Evolutionary conservation across 2,888 invertebrate species (phyloP), one percentile per base, ranked within the genome.

Genomic region (Chrysolina oricalcia): DNA sequence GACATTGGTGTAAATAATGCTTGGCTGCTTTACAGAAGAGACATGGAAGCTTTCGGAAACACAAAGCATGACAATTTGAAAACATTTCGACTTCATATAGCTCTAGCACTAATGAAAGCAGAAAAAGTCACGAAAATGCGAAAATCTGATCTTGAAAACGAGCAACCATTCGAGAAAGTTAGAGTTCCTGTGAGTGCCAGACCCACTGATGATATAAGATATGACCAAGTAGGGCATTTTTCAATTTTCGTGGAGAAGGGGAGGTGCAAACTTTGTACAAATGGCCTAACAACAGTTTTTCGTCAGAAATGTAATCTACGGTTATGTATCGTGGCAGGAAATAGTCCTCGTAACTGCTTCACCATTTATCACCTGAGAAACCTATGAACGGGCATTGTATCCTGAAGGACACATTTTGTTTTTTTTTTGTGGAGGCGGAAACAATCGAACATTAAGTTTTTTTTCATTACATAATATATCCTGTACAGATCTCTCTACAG

Each of bases 1-100:
- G 64, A 65, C 21, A 65, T 65, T 65, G 40, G 19, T 41, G 21
- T 65, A 6, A 65, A 65, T 41, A 65, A 65, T 65, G 64, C 64
- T 19, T 65, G 64, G 65, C 21, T 41, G 17, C 13, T 65, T 17
- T 65, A 65, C 21, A n/a, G 43, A 41, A 65, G 62, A 62, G 23
- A 62, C 11, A 23, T 23, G 21, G 23, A 62, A n/a, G 27, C 62
- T 17, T 15, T 62, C 13, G 62, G 62, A 23, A 21, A 62, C 8
- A 23, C 9, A 62, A 62, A 27, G 62, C 27, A 27, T 27, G 27
- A 27, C 27, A 27, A 27, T 27, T 27, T 27, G 27, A 27, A 27
- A 27, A 27, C 27, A 27, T 27, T 27, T 27, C 27, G 27, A 27
- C 27, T 27, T 27, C 27, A 27, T 27, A 27, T 27, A 27, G 27